Evolutionary conservation across 2,888 invertebrate genomes (phyloP).

Genomic region (Xestia sexstrigata): DNA sequence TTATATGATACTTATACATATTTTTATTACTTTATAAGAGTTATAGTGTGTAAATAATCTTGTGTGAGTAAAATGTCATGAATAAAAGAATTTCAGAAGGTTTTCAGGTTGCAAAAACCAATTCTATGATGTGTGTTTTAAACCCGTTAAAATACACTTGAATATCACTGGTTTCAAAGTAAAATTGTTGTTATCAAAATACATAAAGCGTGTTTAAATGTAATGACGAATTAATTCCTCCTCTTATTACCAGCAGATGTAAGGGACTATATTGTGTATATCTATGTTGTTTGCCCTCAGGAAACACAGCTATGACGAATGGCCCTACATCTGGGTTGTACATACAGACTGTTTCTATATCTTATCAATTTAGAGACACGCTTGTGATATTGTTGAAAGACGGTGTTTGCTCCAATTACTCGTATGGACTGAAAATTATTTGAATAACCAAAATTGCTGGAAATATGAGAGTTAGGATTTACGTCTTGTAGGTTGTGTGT

Average conservation of each 20-base stretch:
- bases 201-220: background rate
- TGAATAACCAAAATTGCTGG: background rate
- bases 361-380: background rate
- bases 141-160: background rate
- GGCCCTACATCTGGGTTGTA: background rate
- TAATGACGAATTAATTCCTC: background rate
- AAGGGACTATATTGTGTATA: background rate
- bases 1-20: too few species aligned
- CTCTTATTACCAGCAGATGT: background rate
- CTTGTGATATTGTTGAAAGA: background rate
- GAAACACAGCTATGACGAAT: constrained; percentile 1
- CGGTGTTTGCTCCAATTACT: background rate
- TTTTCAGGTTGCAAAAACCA: background rate
- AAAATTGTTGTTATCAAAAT: background rate
- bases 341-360: background rate
- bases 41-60: too few species aligned
- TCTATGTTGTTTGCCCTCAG: background rate
- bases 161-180: background rate
- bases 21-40: too few species aligned
- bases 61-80: background rate
- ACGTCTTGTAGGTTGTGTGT: background rate
- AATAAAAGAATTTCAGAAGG: background rate
- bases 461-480: background rate
- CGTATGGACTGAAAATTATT: background rate
- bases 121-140: background rate